Base-by-base conservation (phyloP, 2,797 vertebrate species). In the Dromococcyx pavoninus region DNA sequence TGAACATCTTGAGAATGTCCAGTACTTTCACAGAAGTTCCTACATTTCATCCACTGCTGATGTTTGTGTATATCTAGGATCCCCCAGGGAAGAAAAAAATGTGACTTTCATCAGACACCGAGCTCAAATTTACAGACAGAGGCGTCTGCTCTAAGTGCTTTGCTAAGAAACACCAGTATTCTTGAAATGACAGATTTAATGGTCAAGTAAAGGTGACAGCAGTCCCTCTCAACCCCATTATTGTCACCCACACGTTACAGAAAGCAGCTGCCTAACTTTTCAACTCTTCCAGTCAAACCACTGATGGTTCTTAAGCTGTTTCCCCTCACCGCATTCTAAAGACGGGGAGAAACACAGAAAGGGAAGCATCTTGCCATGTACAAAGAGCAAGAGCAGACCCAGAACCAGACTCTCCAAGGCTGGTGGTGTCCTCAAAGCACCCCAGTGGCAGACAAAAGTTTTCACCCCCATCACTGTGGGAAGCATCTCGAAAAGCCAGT, bases 31-130 rank as follows among this genome's bases (percentile, higher is more conserved):
- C 43, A 66, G 46, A 53, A 84, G 48, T 72, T 21, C 48, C 77
- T 53, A 30, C 54, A 50, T 70, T 80, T 92, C 75, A 85, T 62
- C 70, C 54, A 11, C n/a, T 58, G 69, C 79, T 13, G 7, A 8
- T 53, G 71, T 65, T 61, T 67, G 80, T 88, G n/a, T 23, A 48
- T 62, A 78, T 44, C 57, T 65, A 90, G 69, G 27, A 74, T 83
- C 86, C 35, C 70, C 80, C 70, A 78, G 84, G 70, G 84, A 86
- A 73, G 71, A 74, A 62, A 84, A 77, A 88, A 85, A n/a, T n/a
- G 57, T 24, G 11, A 37, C 24, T 91, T 79, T 77, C 72, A 76
- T 64, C 71, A 86, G 37, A 8, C 43, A 22, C 53, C 4, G 8
- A 61, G 46, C 60, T 89, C 5, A 9, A 37, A 46, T 88, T 62